phyloP scores from a whole-genome alignment of 1,140 invertebrate genomes.

The Cyrtorhinus lividipennis region DNA sequence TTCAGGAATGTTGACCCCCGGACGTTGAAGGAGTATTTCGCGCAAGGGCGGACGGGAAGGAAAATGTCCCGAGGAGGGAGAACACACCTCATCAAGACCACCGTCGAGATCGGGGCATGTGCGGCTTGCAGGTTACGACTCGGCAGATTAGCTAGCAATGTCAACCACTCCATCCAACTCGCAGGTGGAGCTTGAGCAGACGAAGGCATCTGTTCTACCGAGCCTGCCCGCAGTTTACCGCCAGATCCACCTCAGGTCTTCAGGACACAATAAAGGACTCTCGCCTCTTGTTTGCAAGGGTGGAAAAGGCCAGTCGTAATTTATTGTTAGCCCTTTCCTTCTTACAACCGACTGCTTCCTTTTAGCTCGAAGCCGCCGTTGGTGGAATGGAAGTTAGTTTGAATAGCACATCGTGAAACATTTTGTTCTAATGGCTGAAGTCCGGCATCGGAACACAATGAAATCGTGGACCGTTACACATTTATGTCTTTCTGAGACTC shows the following conservation, averaged over 20 bases:
- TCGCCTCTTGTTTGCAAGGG: background rate
- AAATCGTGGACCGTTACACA: background rate
- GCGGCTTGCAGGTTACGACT: background rate
- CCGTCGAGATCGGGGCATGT: background rate
- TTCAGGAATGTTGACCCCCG: too few species aligned
- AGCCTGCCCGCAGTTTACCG: background rate
- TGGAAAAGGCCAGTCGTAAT: background rate
- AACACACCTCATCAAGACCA: background rate
- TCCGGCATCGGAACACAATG: background rate
- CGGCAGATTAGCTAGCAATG: background rate
- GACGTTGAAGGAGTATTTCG: too few species aligned
- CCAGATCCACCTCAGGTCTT: background rate
- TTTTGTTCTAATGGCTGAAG: slow-evolving; percentile 1
- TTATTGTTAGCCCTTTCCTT: background rate
- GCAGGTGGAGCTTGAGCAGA: background rate
- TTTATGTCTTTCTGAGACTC: background rate
- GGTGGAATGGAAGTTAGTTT: slow-evolving; percentile 1
- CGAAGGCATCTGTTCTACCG: background rate
- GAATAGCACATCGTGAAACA: background rate
- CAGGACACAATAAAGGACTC: background rate
- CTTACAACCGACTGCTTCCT: background rate
- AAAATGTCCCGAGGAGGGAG: background rate
- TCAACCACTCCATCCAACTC: background rate
- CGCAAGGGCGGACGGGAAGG: background rate
- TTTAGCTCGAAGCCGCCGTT: background rate